Evolutionary conservation across 2,888 invertebrate species (phyloP), one percentile per base, ranked within the genome.

Genomic region (Isoperla grammatica): DNA sequence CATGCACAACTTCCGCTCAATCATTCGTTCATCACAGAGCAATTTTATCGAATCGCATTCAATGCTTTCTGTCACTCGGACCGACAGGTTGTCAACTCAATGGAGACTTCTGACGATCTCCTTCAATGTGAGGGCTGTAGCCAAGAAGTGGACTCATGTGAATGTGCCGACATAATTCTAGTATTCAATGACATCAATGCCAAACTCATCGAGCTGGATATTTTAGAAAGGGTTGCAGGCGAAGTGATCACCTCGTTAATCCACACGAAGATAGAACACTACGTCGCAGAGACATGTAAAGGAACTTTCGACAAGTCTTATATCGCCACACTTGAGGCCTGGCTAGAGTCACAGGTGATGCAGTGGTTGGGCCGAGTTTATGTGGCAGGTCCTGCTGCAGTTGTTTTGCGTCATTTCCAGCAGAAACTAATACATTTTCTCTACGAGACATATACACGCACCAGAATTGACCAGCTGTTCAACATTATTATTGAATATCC

Each of bases 401-500:
- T 77, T 69, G 79, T 83, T 5, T 81, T 88, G 59, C 75, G 81
- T 46, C 83, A 83, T 65, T 87, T 88, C 68, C 84, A 87, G 69
- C 83, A 86, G 59, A 90, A 90, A 71, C 76, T 95, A 15, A 82
- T 82, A 22, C 88, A 92, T 71, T 90, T 86, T 72, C 77, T 96
- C 64, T 92, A 90, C 71, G 91, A 95, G 72, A 90, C 88, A 29
- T 96, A 94, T 69, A 94, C 94, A 6, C 86, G 85, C 72, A 81
- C 88, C 55, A 83, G 95, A 67, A 95, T 95, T 65, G 88, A 92
- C 67, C 94, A 97, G 72, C 81, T 97, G 56, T 97, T 97, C 72
- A 93, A 91, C 70, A 96, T 97, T 61, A 94, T 97, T 58, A 95
- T 97, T 67, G 96, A 96, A 73, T 97, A 90, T 77, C 97, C 97